phyloP scores from a whole-genome alignment of 2,797 vertebrate genomes.

The Kryptopterus vitreolus region DNA sequence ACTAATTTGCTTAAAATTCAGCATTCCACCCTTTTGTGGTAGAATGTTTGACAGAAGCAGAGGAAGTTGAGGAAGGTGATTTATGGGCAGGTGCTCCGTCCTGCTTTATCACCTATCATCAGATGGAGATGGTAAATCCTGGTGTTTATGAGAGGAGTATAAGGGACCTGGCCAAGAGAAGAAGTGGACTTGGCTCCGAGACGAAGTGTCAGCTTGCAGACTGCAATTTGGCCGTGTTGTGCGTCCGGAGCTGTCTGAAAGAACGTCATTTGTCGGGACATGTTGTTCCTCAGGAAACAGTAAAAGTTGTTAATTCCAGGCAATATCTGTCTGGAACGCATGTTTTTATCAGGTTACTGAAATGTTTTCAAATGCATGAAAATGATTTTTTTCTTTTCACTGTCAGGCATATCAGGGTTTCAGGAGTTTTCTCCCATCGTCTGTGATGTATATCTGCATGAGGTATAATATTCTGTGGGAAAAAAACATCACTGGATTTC shows the following conservation, averaged over 20 bases:
- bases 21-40: background rate
- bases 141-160: constrained; percentile 48
- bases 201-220: constrained; percentile 4
- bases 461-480: background rate
- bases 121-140: constrained; percentile 52
- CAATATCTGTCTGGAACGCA: background rate
- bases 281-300: constrained; percentile 37
- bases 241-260: constrained; percentile 43
- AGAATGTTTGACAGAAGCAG: constrained; percentile 10
- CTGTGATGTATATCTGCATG: background rate
- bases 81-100: constrained; percentile 45
- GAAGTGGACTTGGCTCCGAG: constrained; percentile 36
- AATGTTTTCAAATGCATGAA: background rate
- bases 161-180: constrained; percentile 28
- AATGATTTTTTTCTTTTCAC: background rate
- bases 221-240: constrained; percentile 38
- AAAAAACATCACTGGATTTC: background rate
- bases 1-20: no score
- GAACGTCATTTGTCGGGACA: constrained; percentile 40
- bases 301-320: constrained; percentile 6
- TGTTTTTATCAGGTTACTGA: background rate
- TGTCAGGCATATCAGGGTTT: background rate
- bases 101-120: constrained; percentile 55
- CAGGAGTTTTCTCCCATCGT: background rate
- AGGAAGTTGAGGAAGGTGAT: constrained; percentile 31